Base-by-base conservation (phyloP, 2,797 vertebrate genomes). In the Gymnodraco acuticeps region DNA sequence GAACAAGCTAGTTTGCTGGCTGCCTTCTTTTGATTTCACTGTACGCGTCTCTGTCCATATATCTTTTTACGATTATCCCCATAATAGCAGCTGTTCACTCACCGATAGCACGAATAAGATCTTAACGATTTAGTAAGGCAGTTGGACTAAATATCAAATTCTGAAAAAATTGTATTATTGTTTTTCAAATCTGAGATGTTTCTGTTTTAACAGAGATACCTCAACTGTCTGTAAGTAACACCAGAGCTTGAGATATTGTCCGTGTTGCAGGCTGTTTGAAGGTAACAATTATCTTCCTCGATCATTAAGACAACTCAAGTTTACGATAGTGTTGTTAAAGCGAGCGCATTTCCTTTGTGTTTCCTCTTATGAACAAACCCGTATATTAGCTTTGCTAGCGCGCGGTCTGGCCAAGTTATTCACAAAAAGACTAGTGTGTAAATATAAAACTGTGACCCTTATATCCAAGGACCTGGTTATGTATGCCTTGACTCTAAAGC, bases 291-390 rank as follows among this genome's bases (percentile, higher is more conserved):
- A 14, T 56, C 38, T 11, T 59, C 42, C 23, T 47, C 75, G 45
- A 66, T 1, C 53, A 66, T 23, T 54, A 5, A 78, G 10, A 68
- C 15, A 53, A 43, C 27, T 61, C 15, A 19, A 47, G 16, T 31
- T 62, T 7, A 46, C 51, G 59, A 53, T 48, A 62, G 59, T 69
- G 5, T 15, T 47, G 52, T 83, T 51, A 80, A 47, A 52, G 67
- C 80, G 69, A 65, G 50, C 75, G 81, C 42, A 67, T 81, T 82
- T 87, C 86, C 85, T 89, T 92, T 90, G 86, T 90, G 83, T 85
- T 27, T 76, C 58, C 67, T 84, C 70, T 73, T 75, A 10, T 31
- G 19, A 80, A 16, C 52, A 38, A 72, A 38, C 76, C n/a, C 42
- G 83, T 70, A 62, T 74, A 55, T 47, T 85, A 83, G 86, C 91